Evolutionary conservation across 2,888 invertebrate genomes (phyloP), one percentile per base, ranked within the genome.

Genomic region (Subacronicta megacephala): DNA sequence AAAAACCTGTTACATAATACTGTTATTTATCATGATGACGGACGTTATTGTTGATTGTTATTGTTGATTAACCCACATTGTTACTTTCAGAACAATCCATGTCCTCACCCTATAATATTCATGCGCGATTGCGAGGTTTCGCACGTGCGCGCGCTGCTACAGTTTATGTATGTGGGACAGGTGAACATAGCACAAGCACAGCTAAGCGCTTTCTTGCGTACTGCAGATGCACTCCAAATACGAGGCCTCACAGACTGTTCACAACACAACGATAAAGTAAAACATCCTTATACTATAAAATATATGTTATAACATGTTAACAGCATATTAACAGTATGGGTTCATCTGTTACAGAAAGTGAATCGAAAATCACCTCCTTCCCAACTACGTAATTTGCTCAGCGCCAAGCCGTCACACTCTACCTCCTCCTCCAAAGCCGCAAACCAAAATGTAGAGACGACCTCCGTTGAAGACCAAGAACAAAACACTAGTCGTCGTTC

Each of bases 131-230:
- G 97, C 80, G 96, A 97, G 83, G 96, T 96, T 80, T 95, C 96
- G 81, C 97, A 97, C 86, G 95, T 97, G 74, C 96, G 96, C 73
- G 96, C 97, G 52, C 95, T 97, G 62, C 95, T 97, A 84, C 97
- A 97, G 90, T 97, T 97, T 85, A 97, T 97, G 97, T 97, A 97
- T 88, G 97, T 96, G 72, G 97, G 97, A 50, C 97, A 97, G 93
- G 97, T 97, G 72, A 97, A 97, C 89, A 96, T 97, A 63, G 96
- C 97, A 76, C 97, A 97, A 93, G 96, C 96, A 63, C 96, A 97
- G 82, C 94, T 97, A 66, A 96, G 96, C 70, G 95, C 96, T 33
- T 97, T 97, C 89, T 92, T 97, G 74, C 95, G 96, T 78, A 97
- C 97, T 29, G 97, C 97, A 42, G 97, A 97, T 88, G 96, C 97